These are phyloP conservation scores for Brachionus paranguensis DNA, from an alignment of 1,140 invertebrate species.

Conservation along the genomic window DNA sequence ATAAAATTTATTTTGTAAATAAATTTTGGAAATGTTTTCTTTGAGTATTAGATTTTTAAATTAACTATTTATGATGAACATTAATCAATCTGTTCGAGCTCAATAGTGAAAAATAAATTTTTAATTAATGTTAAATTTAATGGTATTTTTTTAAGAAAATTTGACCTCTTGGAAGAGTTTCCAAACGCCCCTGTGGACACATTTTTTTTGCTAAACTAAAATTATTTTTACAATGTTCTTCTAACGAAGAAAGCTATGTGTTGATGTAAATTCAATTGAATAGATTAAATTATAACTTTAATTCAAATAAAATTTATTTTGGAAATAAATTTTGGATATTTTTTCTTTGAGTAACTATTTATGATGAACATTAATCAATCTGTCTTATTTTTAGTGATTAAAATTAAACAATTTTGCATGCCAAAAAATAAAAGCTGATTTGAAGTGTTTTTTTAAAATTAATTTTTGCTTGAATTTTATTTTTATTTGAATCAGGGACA, in stretches of 20 bases:
- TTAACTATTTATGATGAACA: not conserved
- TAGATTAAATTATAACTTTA: not conserved
- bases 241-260: conserved; percentile 64
- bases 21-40: not conserved
- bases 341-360: not conserved
- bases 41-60: not conserved
- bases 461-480: too few relatives aligned
- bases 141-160: too few relatives aligned
- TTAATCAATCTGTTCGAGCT: not conserved
- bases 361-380: not conserved
- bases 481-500: too few relatives aligned
- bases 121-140: too few relatives aligned
- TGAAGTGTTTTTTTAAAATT: too few relatives aligned
- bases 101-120: too few relatives aligned
- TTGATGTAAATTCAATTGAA: conserved; percentile 42
- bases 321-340: not conserved
- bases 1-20: not conserved
- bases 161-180: too few relatives aligned
- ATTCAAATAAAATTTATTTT: not conserved
- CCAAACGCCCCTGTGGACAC: too few relatives aligned
- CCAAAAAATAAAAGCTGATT: not conserved
- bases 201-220: too few relatives aligned
- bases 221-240: conserved; percentile 66
- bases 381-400: not conserved
- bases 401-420: not conserved